Conservation (phyloP, 2,113 vertebrate genomes). For the Rynchops niger region DNA sequence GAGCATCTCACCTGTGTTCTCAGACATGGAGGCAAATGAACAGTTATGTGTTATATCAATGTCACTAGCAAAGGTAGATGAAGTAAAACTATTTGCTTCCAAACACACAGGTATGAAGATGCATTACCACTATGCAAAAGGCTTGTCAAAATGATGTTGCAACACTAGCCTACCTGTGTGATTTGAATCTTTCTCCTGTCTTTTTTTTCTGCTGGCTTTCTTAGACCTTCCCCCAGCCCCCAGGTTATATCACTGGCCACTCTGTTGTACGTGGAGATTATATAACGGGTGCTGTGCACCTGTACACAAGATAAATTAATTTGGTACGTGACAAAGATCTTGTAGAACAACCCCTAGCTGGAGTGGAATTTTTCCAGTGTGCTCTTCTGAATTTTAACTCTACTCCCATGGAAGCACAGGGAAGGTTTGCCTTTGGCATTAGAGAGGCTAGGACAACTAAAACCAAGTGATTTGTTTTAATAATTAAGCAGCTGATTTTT, state of each 20-base stretch:
- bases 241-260: not conserved
- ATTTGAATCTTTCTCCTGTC: not conserved
- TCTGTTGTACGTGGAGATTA: not conserved
- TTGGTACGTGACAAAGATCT: not conserved
- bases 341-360: not conserved
- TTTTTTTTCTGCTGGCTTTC: not conserved
- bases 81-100: not conserved
- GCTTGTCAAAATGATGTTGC: not conserved
- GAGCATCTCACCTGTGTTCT: not conserved
- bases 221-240: not conserved
- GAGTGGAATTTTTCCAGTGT: not conserved
- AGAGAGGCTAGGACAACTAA: not conserved
- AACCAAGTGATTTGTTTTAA: not conserved
- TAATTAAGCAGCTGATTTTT: slow-evolving; percentile 12
- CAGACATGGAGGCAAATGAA: too few relatives aligned
- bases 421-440: not conserved
- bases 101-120: not conserved
- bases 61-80: not conserved
- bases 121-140: not conserved
- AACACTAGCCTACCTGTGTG: not conserved
- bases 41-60: not conserved
- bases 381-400: slow-evolving; percentile 1
- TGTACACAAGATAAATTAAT: not conserved
- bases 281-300: not conserved
- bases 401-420: not conserved